phyloP scores from a whole-genome alignment of 2,113 vertebrate genomes.

The Pangasianodon gigas region DNA sequence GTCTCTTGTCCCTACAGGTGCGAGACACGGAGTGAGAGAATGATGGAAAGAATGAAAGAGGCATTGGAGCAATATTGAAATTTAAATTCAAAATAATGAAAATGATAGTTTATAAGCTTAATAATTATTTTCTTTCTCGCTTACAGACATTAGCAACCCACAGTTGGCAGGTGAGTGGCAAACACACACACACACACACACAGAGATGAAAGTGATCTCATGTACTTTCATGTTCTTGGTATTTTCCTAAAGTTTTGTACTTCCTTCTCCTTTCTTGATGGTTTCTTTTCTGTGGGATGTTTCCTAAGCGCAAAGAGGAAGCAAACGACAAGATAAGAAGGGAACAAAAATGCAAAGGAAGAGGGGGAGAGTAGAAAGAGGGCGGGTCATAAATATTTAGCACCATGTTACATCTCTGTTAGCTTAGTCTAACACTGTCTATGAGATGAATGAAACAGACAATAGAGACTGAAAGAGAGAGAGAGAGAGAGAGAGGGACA shows the following conservation, averaged over 20 bases:
- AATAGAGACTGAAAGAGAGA: background rate
- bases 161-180: conserved; percentile 66
- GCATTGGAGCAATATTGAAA: background rate
- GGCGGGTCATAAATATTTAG: conserved; percentile 70
- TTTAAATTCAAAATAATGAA: background rate
- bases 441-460: background rate
- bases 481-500: background rate
- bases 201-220: conserved; percentile 55
- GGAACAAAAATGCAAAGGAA: conserved; percentile 45
- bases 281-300: conserved; percentile 31
- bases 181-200: conserved; percentile 5
- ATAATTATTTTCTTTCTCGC: background rate
- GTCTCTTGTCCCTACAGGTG: conserved; percentile 66
- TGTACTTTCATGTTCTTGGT: conserved; percentile 14
- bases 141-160: conserved; percentile 59
- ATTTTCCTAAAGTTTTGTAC: conserved; percentile 54
- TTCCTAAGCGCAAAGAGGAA: conserved; percentile 59
- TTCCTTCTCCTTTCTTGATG: conserved; percentile 43
- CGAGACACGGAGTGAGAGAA: conserved; percentile 39
- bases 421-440: conserved; percentile 58
- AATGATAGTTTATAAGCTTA: background rate
- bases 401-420: conserved; percentile 63
- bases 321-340: conserved; percentile 42
- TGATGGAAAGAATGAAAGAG: background rate
- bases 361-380: conserved; percentile 38